Base-by-base conservation (phyloP, 2,113 vertebrate genomes). In the Geococcyx californianus region DNA sequence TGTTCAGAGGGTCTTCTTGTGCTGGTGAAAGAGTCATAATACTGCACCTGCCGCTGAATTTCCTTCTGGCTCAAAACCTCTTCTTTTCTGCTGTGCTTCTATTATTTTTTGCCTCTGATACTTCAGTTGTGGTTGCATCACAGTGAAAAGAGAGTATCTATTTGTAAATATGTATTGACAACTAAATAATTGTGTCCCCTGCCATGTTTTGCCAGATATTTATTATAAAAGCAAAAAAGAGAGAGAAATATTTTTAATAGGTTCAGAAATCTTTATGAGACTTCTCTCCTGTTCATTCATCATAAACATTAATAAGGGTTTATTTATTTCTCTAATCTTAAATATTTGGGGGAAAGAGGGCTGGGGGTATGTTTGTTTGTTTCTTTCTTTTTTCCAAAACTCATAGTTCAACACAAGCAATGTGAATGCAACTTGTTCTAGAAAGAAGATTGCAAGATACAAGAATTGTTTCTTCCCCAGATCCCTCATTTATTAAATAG, bases 351-450 rank as follows among this genome's bases (percentile, higher is more conserved):
- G 4, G 9, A 47, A 74, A 67, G 7, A 49, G 0, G 6, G 8
- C 16, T 56, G 42, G 3, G 11, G 2, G 16, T 5, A 15, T 51
- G n/a, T 16, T 56, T 20, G 1, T 24, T 25, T 40, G 1, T 8
- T 75, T 10, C 3, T 2, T 15, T 73, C 3, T 21, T 82, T 78
- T 59, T 69, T 13, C 13, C 6, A 18, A 29, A 79, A 44, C 6
- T 10, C 3, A 3, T 70, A 33, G 70, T 69, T 90, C 49, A 80
- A 34, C 9, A 31, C 33, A 72, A 78, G 60, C 4, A 59, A 19
- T 9, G 26, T 2, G 0, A 10, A 13, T 90, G 28, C 3, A 62
- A 16, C 12, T 40, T 36, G 6, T 58, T 56, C 31, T 26, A 64
- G 62, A 89, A 72, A 60, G 34, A 59, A 45, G 1, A 1, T 19